Percentiles rank a stretch among this genome's conserved stretches.
Evolutionary conservation across 2,797 vertebrate species (phyloP).

Genomic region (Crypturellus tataupa): DNA sequence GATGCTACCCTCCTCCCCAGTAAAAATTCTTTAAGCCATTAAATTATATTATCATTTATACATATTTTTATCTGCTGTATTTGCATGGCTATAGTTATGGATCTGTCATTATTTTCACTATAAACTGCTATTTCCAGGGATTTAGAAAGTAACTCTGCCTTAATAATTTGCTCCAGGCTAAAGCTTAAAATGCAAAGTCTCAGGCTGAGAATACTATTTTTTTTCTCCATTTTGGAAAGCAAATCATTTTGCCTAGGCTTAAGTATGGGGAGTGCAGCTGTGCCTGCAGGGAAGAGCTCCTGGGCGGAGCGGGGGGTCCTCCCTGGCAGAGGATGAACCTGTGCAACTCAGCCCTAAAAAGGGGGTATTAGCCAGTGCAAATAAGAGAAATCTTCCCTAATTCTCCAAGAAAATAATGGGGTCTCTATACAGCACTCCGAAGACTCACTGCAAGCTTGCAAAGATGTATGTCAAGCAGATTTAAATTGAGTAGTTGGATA

Average conservation of each 20-base stretch:
- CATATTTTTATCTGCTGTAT: conserved; percentile 74
- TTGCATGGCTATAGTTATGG: conserved; percentile 75
- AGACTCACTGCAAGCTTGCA: neutral
- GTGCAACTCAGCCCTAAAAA: neutral
- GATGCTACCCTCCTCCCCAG: conserved; percentile 63
- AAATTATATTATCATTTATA: conserved; percentile 75
- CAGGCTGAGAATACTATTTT: conserved; percentile 50
- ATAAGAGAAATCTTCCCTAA: neutral
- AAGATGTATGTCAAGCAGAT: neutral
- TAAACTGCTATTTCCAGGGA: conserved; percentile 68
- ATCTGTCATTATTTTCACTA: conserved; percentile 68
- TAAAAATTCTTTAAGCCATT: conserved; percentile 74
- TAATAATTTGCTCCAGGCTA: conserved; percentile 76
- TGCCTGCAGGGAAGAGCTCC: conserved; percentile 34
- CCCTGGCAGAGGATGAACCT: neutral
- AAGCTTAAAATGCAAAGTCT: conserved; percentile 74
- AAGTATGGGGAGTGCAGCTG: neutral
- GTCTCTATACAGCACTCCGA: neutral
- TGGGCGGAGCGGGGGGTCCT: neutral
- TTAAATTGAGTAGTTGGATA: neutral
- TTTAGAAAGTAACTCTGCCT: conserved; percentile 71
- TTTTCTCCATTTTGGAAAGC: conserved; percentile 56
- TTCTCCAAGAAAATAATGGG: neutral
- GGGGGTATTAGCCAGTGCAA: neutral
- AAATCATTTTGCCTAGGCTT: conserved; percentile 53